Conservation (phyloP, 2,797 vertebrate species). For the Craterocephalus amniculus region DNA sequence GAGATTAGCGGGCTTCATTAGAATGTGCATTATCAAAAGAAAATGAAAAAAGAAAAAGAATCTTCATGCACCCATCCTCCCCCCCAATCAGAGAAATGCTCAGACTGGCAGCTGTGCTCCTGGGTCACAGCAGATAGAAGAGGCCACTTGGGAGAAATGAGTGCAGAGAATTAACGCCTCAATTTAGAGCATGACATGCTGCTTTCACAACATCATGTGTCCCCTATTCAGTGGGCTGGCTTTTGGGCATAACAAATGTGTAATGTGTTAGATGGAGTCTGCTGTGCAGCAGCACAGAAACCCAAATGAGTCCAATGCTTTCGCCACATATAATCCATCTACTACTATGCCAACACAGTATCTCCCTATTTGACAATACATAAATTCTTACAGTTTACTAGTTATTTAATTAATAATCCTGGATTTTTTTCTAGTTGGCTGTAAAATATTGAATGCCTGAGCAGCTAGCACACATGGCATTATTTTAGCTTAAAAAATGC, state of each 20-base stretch:
- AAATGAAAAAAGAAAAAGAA: neutral
- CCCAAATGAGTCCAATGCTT: neutral
- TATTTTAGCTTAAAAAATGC: neutral
- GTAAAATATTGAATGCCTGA: too few species aligned
- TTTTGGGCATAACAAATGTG: neutral
- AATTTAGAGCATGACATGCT: conserved; percentile 26
- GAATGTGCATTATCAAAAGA: conserved; percentile 29
- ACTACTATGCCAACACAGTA: neutral
- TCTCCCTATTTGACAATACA: too few species aligned
- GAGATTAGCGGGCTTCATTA: conserved; percentile 62
- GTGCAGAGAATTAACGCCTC: conserved; percentile 42
- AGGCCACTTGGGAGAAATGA: conserved; percentile 25
- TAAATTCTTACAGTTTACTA: too few species aligned
- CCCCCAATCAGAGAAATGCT: conserved; percentile 8
- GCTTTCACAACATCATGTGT: conserved; percentile 35
- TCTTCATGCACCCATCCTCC: neutral
- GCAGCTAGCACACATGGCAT: neutral
- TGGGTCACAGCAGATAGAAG: conserved; percentile 51
- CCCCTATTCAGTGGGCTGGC: conserved; percentile 5
- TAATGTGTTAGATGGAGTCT: neutral
- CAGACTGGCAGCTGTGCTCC: conserved; percentile 57
- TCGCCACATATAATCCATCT: neutral
- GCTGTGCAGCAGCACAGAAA: neutral
- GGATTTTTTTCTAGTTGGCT: too few species aligned
- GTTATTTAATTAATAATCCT: too few species aligned